Evolutionary conservation across 2,888 invertebrate genomes (phyloP), one percentile per base, ranked within the genome.

Genomic region (Acanthopleura granulata): DNA sequence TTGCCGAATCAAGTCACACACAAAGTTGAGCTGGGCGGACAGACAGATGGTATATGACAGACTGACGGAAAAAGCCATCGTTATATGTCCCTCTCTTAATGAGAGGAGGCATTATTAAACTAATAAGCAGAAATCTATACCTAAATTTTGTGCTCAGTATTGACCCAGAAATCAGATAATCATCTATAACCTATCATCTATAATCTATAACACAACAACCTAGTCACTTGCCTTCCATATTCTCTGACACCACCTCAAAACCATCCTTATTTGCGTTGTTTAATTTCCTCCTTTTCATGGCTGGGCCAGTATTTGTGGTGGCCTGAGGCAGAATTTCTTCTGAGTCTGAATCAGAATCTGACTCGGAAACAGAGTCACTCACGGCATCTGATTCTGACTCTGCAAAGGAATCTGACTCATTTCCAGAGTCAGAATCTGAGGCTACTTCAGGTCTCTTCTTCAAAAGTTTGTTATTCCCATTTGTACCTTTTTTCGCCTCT

Each of bases 351-450:
- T 76, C 76, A 27, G 71, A 72, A 40, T 71, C 76, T 4, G 74
- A 71, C 16, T 74, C 74, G 22, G 71, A 70, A 16, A 50, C 66
- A 18, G 49, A 40, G 51, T 72, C 75, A 72, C 27, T 74, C 57
- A 25, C 6, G 16, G 18, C 66, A 57, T 57, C 66, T 3, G 66
- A 66, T 3, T 66, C 66, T 16, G 66, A 66, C 25, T 66, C 66
- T 6, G 18, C 66, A 27, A 6, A 18, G 18, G 66, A 27, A 27
- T 66, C 25, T 22, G 25, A 27, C 29, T 66, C 66, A 25, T 66
- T 66, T 22, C 66, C 66, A 22, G 66, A 82, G 74, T 86, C 86
- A 80, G 80, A 81, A 69, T 84, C 87, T 75, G 75, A 77, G 49
- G 79, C 79, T 71, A 57, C 57, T 49, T 40, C 72, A 22, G 49